Conservation (phyloP, 2,888 invertebrate species). For the Lasius fuliginosus region DNA sequence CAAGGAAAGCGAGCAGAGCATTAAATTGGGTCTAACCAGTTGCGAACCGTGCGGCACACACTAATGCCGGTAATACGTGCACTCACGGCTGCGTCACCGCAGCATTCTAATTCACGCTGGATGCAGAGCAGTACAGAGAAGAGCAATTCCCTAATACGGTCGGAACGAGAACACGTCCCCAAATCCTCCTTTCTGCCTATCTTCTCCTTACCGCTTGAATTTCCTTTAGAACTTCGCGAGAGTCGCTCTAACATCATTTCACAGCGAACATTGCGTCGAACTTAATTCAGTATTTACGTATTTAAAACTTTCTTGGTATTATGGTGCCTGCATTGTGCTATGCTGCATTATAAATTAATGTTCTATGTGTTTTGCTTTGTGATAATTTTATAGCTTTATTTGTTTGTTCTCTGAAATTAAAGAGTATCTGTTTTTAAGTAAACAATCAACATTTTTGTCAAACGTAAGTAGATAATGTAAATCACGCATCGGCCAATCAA, state of each 20-base stretch:
- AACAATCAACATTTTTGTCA: not conserved
- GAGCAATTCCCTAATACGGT: slow-evolving; percentile 52
- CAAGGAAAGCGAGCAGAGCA: slow-evolving; percentile 65
- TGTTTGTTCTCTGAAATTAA: not conserved
- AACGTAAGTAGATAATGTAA: not conserved
- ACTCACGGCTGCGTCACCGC: slow-evolving; percentile 44
- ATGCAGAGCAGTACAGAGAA: slow-evolving; percentile 28
- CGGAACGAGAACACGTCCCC: slow-evolving; percentile 16
- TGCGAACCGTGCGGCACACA: slow-evolving; percentile 49
- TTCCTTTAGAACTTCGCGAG: slow-evolving; percentile 26
- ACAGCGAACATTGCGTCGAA: slow-evolving; percentile 16
- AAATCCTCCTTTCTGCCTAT: not conserved
- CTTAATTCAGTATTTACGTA: slow-evolving; percentile 4
- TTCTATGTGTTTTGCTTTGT: not conserved
- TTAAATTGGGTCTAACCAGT: slow-evolving; percentile 69
- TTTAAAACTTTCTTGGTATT: slow-evolving; percentile 16
- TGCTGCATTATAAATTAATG: not conserved
- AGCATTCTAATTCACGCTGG: slow-evolving; percentile 63
- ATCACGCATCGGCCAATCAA: not conserved
- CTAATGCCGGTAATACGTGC: slow-evolving; percentile 53
- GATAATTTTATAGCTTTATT: not conserved
- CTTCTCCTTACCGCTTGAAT: not conserved
- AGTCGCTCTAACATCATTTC: slow-evolving; percentile 24
- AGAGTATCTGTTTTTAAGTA: not conserved
- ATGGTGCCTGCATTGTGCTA: not conserved